Base-by-base conservation (phyloP, 2,797 vertebrate genomes). In the Tolypeutes matacus region DNA sequence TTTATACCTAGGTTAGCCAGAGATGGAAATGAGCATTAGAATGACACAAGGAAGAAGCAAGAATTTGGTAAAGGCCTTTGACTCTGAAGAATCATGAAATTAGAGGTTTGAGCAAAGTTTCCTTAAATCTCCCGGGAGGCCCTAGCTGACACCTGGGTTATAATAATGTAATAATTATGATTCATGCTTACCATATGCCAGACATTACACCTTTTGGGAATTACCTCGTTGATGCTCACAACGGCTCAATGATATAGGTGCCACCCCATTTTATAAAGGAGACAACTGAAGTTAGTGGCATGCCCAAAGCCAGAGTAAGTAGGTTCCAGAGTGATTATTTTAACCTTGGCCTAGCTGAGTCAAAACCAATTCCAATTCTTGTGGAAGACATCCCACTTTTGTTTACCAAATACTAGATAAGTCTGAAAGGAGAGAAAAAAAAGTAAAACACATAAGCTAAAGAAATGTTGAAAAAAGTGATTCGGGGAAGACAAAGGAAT, bases 121-220 rank as follows among this genome's bases (percentile, higher is more conserved):
- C 62, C 77, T 21, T 92, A 88, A 95, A 96, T 92, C 64, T 97
- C 89, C 23, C 21, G 81, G 17, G 60, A 91, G 42, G 65, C 60
- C 49, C 75, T 95, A 81, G 21, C 51, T 96, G 84, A 95, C 93
- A 96, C 90, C 84, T 93, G 87, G 81, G 91, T 94, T 96, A 94
- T 88, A 94, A 91, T 93, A 94, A 95, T 96, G 58, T 72, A 96
- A 93, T 95, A 85, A 96, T 97, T 96, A 92, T 85, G 64, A 91
- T 94, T 86, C 77, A 46, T 78, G n/a, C 4, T 86, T 94, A 89
- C 87, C 87, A 56, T 95, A 96, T 96, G 94, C 34, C 88, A 96
- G 81, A 46, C 58, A 83, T 93, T 88, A 65, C 13, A 92, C 60
- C 34, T 91, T 91, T 89, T 95, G 87, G 77, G 96, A 92, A 96